Conservation (phyloP, 1,140 invertebrate species). For the Gerris buenoi region DNA sequence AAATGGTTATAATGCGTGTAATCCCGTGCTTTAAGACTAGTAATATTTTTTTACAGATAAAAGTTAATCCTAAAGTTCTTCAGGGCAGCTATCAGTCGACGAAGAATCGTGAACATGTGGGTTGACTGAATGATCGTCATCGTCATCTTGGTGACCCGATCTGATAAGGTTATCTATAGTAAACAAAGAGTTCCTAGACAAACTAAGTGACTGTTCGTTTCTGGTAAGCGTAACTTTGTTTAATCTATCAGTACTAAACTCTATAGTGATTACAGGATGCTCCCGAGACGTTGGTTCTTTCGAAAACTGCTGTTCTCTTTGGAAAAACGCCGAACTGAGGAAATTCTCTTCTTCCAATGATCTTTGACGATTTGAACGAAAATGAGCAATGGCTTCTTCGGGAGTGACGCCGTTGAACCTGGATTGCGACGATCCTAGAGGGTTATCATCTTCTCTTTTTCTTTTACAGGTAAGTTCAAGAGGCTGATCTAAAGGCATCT, state of each 20-base stretch:
- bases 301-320: neutral
- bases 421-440: neutral
- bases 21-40: too few species aligned
- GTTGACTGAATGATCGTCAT: neutral
- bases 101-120: neutral
- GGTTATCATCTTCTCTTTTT: neutral
- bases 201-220: neutral
- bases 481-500: neutral
- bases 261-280: slow-evolving; percentile 15
- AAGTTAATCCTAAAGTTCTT: neutral
- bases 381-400: neutral
- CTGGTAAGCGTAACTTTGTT: slow-evolving; percentile 10
- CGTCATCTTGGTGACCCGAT: neutral
- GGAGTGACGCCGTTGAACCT: neutral
- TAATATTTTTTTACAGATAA: too few species aligned
- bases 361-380: neutral
- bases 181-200: slow-evolving; percentile 10
- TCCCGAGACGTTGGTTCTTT: neutral
- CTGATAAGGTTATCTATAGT: slow-evolving; percentile 16
- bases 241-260: slow-evolving; percentile 12
- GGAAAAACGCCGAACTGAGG: neutral
- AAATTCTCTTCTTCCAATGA: neutral
- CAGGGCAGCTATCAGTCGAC: neutral
- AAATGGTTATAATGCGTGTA: too few species aligned
- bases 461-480: neutral